Conservation (phyloP, 2,113 vertebrate species). For the Coptodon bakossiorum region DNA sequence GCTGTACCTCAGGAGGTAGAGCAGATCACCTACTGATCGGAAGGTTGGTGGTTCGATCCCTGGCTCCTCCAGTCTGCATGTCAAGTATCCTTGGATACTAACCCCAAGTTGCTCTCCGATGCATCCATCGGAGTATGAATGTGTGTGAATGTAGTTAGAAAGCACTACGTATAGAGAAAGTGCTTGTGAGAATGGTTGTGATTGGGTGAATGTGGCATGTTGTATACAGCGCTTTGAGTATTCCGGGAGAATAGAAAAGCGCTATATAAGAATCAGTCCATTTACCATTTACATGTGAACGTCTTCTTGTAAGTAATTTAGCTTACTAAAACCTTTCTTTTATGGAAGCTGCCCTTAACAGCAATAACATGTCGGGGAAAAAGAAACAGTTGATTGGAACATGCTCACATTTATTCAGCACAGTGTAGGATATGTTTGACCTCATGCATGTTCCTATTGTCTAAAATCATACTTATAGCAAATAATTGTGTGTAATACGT, state of each 20-base stretch:
- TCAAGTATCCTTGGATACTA: background rate
- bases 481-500: background rate
- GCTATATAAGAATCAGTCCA: background rate
- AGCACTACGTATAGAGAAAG: background rate
- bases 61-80: background rate
- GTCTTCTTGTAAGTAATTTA: background rate
- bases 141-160: background rate
- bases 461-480: background rate
- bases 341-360: background rate
- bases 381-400: background rate
- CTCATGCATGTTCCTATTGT: background rate
- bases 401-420: background rate
- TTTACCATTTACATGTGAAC: background rate
- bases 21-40: background rate
- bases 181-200: background rate
- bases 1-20: background rate
- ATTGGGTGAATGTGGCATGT: background rate
- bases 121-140: background rate
- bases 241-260: background rate
- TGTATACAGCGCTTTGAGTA: background rate
- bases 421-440: background rate
- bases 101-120: background rate
- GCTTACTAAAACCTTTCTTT: background rate
- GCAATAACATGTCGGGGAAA: rapidly evolving
- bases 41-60: background rate